Base-by-base conservation (phyloP, 1,140 invertebrate species). In the Dendroctonus ponderosae region DNA sequence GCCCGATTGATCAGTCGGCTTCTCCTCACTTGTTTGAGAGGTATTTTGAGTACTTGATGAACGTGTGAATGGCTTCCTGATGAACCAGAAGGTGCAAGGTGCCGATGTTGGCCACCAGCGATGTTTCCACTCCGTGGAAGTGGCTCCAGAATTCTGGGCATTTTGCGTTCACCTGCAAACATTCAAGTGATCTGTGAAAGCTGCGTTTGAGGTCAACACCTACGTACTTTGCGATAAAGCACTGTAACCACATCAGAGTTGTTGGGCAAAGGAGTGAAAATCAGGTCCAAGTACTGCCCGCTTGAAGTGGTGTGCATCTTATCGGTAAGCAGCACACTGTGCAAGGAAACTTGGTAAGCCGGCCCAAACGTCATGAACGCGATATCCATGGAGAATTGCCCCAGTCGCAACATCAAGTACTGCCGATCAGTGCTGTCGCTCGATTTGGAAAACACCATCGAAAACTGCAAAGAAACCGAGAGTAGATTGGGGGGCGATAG, bases 91-190 rank as follows among this genome's bases (percentile, higher is more conserved):
- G 67, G 51, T 85, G 80, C 1, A 92, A 66, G 26, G 71, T 73
- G 1, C 87, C 85, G 53, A 91, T 80, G 73, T 92, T 89, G 0
- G 91, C 77, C 9, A 91, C 86, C 46, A 91, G 75, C 0, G 89
- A 90, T 71, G 91, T 88, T 76, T 93, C 91, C 15, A 92, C 89
- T 75, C 85, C 89, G 74, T 91, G 89, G 73, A 93, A 94, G 71
- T 91, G 87, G 0, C 85, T 85, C 70, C 87, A 87, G 78, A 93
- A 94, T 76, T 94, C 92, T 3, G 91, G 91, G 78, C 92, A 94
- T 66, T 89, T 85, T 0, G 90, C 87, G 62, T 84, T 83, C 0
- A 92, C 89, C 89, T 91, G 71, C 74, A 26, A 59, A 44, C 26
- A 14, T 7, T 15, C 7, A 65, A 54, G 43, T 41, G 61, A 46